phyloP scores from a whole-genome alignment of 2,888 invertebrate genomes.

The Quadriops clusia region DNA sequence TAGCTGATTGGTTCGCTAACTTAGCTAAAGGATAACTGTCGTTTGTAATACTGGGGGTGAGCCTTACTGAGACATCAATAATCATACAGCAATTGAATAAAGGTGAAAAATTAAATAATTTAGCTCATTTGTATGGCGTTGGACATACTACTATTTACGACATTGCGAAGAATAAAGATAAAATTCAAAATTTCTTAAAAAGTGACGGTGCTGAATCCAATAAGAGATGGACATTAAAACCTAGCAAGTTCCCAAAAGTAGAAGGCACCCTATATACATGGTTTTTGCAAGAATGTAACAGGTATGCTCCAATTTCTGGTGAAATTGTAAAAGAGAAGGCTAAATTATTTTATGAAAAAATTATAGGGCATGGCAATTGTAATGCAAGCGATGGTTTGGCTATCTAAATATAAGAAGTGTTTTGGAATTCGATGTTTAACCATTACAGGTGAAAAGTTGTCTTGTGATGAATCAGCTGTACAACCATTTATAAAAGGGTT shows the following conservation, averaged over 20 bases:
- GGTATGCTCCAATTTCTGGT: conserved; percentile 1
- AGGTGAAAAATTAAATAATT: not conserved
- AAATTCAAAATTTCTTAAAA: conserved; percentile 13
- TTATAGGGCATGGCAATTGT: too few relatives aligned
- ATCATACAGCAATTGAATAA: not conserved
- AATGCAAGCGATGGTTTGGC: conserved; percentile 6
- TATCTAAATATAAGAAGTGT: conserved; percentile 14
- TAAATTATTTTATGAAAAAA: not conserved
- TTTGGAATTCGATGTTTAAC: conserved; percentile 15
- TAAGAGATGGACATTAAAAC: conserved; percentile 11
- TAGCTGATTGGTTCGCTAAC: too few relatives aligned
- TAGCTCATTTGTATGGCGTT: conserved; percentile 16
- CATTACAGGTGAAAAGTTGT: conserved; percentile 15
- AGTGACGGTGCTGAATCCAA: conserved; percentile 11
- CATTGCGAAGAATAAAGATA: conserved; percentile 4
- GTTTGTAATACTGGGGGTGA: too few relatives aligned
- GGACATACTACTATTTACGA: conserved; percentile 13
- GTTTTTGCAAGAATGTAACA: conserved; percentile 17
- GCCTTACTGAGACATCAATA: not conserved
- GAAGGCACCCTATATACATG: conserved; percentile 18
- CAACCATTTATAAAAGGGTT: conserved; percentile 8
- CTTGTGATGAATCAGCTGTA: conserved; percentile 9
- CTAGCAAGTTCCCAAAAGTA: conserved; percentile 15
- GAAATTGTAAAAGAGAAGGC: not conserved
- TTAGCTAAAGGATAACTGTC: too few relatives aligned